Evolutionary conservation across 2,797 vertebrate genomes (phyloP).

Genomic region (Pseudopleuronectes americanus): DNA sequence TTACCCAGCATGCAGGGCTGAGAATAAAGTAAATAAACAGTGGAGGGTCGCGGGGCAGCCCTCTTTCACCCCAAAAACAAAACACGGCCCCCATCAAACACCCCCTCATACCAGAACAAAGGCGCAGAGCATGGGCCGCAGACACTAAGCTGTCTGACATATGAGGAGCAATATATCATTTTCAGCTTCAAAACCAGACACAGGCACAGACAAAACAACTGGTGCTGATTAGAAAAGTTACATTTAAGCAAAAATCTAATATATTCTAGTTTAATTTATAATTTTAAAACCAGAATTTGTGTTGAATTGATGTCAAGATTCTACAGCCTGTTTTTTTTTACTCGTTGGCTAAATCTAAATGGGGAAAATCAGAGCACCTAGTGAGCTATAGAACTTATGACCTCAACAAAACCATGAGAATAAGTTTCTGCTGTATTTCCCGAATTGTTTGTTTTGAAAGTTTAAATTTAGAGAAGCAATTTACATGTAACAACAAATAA

Average conservation of each 20-base stretch:
- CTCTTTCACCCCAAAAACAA: slow-evolving; percentile 87
- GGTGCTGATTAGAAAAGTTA: slow-evolving; percentile 35
- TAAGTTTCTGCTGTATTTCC: slow-evolving; percentile 71
- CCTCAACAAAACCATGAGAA: slow-evolving; percentile 79
- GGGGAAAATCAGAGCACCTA: slow-evolving; percentile 26
- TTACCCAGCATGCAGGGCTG: slow-evolving; percentile 83
- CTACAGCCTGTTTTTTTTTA: not conserved
- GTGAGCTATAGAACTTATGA: slow-evolving; percentile 62
- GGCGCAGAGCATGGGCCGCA: slow-evolving; percentile 62
- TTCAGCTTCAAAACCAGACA: slow-evolving; percentile 72
- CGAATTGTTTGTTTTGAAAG: slow-evolving; percentile 84
- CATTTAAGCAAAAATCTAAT: not conserved
- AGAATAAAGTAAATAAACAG: slow-evolving; percentile 88
- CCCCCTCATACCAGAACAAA: slow-evolving; percentile 82
- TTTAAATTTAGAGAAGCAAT: slow-evolving; percentile 83
- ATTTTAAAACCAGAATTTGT: not conserved
- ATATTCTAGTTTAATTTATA: not conserved
- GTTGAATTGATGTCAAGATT: not conserved
- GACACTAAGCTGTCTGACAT: slow-evolving; percentile 77
- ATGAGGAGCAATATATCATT: slow-evolving; percentile 77
- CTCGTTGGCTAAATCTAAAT: slow-evolving; percentile 8
- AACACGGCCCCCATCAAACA: slow-evolving; percentile 85
- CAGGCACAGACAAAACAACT: slow-evolving; percentile 62
- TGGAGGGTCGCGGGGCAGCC: slow-evolving; percentile 81
- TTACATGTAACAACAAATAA: slow-evolving; percentile 82